A percentile compares a stretch with the other conserved stretches of the same genome.
Evolutionary conservation across 2,888 invertebrate species (phyloP).

Genomic region (Hirtodrosophila cameraria): DNA sequence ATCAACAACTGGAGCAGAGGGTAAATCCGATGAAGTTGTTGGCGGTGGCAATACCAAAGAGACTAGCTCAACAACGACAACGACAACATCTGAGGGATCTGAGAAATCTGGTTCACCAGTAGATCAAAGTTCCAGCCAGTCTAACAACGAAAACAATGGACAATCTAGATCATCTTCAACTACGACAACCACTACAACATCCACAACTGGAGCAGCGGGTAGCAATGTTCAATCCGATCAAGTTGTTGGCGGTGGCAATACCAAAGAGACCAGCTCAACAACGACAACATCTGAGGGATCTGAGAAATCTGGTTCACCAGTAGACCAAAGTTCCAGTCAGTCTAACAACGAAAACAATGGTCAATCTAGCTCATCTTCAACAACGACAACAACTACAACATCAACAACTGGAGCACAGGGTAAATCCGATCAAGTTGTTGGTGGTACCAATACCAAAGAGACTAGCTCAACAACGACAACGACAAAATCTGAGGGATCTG

Average conservation of each 20-base stretch:
- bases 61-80: not conserved
- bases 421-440: not conserved
- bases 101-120: not conserved
- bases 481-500: conserved; percentile 2
- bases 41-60: too few species aligned
- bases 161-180: conserved; percentile 7
- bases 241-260: not conserved
- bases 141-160: not conserved
- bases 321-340: too few species aligned
- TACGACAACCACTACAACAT: not conserved
- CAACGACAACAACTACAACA: too few species aligned
- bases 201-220: not conserved
- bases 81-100: not conserved
- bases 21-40: too few species aligned
- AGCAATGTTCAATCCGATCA: not conserved
- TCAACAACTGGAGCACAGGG: not conserved
- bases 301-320: not conserved
- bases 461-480: conserved; percentile 19
- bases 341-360: too few species aligned
- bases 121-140: not conserved
- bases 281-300: conserved; percentile 5
- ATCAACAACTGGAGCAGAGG: too few species aligned
- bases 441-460: conserved; percentile 2
- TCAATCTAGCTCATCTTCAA: too few species aligned
- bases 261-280: not conserved